These are phyloP conservation scores for Neria commutata DNA, from an alignment of 2,888 invertebrate genomes.

Conservation along the genomic window DNA sequence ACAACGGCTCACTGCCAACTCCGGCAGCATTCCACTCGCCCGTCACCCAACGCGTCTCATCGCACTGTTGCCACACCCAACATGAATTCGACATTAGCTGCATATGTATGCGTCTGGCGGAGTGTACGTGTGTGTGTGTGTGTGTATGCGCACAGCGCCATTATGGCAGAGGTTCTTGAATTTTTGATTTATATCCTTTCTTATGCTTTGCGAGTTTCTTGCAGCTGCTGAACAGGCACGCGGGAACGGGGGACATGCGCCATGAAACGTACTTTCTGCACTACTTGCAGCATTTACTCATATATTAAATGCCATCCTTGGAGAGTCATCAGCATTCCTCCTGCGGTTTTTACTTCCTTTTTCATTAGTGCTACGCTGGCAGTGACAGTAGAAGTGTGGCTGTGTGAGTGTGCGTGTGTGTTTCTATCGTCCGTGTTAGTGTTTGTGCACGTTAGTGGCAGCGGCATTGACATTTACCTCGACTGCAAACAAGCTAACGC, in stretches of 20 bases:
- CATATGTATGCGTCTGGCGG: background rate
- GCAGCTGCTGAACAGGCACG: too few species aligned
- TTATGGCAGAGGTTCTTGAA: conserved; percentile 45
- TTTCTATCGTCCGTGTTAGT: conserved; percentile 13
- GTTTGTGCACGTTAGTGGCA: conserved; percentile 51
- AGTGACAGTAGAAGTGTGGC: conserved; percentile 16
- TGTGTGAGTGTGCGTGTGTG: conserved; percentile 19
- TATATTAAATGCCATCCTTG: conserved; percentile 54
- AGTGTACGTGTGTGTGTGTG: background rate
- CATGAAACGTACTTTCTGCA: background rate
- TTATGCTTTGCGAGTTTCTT: conserved; percentile 56
- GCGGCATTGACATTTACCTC: conserved; percentile 43
- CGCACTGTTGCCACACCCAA: background rate
- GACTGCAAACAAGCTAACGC: too few species aligned
- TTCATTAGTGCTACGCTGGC: conserved; percentile 47
- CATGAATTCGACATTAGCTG: too few species aligned
- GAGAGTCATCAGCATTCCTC: conserved; percentile 54
- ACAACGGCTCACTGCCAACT: background rate
- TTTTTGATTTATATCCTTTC: conserved; percentile 59
- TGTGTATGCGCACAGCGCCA: conserved; percentile 17
- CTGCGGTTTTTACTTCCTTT: conserved; percentile 53
- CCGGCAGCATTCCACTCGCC: too few species aligned
- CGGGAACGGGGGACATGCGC: background rate
- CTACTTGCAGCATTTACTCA: conserved; percentile 22
- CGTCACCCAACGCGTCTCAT: background rate